A percentile compares a stretch with the other conserved stretches of the same genome.
These are phyloP conservation scores for Marmota flaviventris DNA, from an alignment of 2,113 vertebrate genomes.

Conservation along the genomic window DNA sequence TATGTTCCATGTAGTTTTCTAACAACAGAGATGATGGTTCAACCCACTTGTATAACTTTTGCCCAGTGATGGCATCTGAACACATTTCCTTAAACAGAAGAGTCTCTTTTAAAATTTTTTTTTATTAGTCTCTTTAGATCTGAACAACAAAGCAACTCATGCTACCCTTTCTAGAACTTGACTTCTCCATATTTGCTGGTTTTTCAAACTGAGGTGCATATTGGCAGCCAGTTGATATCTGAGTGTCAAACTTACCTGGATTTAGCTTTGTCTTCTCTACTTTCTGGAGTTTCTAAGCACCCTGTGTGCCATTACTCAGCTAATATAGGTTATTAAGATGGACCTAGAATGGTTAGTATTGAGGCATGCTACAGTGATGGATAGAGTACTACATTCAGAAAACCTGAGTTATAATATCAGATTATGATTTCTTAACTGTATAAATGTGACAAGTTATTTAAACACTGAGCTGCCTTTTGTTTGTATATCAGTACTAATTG, in stretches of 20 bases:
- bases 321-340: neutral
- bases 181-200: too few species aligned
- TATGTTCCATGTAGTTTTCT: neutral
- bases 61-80: neutral
- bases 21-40: too few species aligned
- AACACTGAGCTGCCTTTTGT: neutral
- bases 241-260: neutral
- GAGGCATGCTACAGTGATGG: neutral
- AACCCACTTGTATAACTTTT: neutral
- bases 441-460: neutral
- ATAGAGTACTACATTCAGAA: neutral
- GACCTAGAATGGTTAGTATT: neutral
- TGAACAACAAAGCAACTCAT: neutral
- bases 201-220: neutral
- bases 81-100: neutral
- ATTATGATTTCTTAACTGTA: neutral
- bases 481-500: neutral
- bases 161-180: neutral
- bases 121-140: too few species aligned
- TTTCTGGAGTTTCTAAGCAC: neutral
- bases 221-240: rapidly evolving
- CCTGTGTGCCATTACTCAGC: neutral
- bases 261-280: neutral
- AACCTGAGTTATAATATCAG: neutral
- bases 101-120: too few species aligned